phyloP scores from a whole-genome alignment of 2,113 vertebrate genomes.

The Pelusios castaneus region DNA sequence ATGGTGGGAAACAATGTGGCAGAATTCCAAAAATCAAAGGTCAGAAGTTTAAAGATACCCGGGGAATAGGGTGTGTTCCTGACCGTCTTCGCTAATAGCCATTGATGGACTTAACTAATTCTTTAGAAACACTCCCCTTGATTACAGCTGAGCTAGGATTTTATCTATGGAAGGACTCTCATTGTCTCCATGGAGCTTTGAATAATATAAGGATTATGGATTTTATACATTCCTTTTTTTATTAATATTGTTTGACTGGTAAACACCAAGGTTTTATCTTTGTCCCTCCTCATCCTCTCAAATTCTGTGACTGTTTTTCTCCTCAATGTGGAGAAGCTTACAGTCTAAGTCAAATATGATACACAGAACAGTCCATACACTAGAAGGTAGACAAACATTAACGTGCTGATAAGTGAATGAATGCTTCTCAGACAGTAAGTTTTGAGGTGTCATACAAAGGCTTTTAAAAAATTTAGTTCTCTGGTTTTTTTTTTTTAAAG shows the following conservation, averaged over 20 bases:
- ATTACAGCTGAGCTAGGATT: not conserved
- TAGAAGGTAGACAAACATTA: not conserved
- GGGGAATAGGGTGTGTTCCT: not conserved
- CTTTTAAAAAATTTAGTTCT: not conserved
- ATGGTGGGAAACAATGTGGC: not conserved
- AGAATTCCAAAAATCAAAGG: not conserved
- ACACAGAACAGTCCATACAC: not conserved
- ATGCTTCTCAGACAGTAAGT: not conserved
- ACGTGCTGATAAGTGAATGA: not conserved
- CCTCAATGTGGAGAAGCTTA: not conserved
- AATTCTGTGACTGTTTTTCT: not conserved
- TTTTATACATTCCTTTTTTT: not conserved
- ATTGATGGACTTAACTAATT: not conserved
- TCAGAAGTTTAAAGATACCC: not conserved
- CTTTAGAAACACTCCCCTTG: not conserved
- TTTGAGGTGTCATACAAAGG: not conserved
- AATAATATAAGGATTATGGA: not conserved
- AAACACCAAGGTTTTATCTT: not conserved
- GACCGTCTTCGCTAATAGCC: not conserved
- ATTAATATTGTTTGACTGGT: not conserved
- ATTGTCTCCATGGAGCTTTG: not conserved
- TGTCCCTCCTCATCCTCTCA: not conserved
- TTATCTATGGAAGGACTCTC: not conserved
- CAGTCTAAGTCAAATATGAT: not conserved
- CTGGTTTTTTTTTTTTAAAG: not conserved